Evolutionary conservation across 2,113 vertebrate species (phyloP), one percentile per base, ranked within the genome.

Genomic region (Lathamus discolor): DNA sequence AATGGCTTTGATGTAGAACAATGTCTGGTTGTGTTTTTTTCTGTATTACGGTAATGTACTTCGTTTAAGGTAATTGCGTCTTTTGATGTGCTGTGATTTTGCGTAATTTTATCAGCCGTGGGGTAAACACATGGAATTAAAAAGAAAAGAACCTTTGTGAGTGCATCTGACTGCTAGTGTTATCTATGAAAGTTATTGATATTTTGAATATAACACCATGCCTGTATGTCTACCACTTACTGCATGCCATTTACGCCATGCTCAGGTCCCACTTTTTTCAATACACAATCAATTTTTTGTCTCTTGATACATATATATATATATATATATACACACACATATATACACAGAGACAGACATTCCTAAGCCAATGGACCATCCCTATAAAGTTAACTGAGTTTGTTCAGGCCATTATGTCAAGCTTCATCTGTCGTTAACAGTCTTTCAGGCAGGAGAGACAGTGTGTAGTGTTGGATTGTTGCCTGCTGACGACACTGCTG

Each of bases 1-100:
- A 92, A 63, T 55, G 24, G 4, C 51, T 93, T 91, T 80, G 51
- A 91, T 86, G 39, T 72, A 28, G 11, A 89, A 57, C 23, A n/a
- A 54, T 57, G 3, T 51, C 44, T 88, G 9, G 5, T 44, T 86
- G 22, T 14, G 0, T 19, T 57, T 79, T 76, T 69, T 61, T 72
- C 17, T 77, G 22, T 29, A 29, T 81, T 86, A 52, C 24, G 10
- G 5, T 70, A 25, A 28, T 70, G 17, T 77, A 33, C 46, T 79
- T 91, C 3, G 63, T 83, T 96, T 67, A 79, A 90, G 51, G 37
- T 77, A 92, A 63, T 81, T 76, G 49, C 27, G 14, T 83, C 75
- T 93, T 95, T 90, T 95, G 70, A 82, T 93, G 62, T 80, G 43
- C n/a, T 46, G 15, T 74, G 25, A 86, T 83, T 92, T 63, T 83